Percentiles rank a stretch among this genome's conserved stretches.
These are phyloP conservation scores for Ramazzottius varieornatus DNA, from an alignment of 2,888 invertebrate genomes.

Conservation along the genomic window DNA sequence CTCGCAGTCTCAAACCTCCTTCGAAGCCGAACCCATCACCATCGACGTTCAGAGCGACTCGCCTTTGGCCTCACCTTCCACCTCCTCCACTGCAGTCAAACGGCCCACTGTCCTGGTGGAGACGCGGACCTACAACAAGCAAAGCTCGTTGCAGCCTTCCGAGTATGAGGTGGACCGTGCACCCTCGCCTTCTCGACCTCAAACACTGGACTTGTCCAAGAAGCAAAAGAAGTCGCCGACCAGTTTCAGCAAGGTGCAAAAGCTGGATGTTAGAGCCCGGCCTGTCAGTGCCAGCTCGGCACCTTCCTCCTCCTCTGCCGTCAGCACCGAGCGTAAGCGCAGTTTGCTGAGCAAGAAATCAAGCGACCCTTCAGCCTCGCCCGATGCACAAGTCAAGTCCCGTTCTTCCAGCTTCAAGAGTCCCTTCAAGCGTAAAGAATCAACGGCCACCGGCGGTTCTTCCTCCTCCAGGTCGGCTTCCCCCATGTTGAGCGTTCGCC, in stretches of 20 bases:
- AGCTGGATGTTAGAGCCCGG: background rate
- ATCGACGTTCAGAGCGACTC: background rate
- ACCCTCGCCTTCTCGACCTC: background rate
- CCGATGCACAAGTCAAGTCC: background rate
- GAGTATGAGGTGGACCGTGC: background rate
- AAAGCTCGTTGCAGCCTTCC: background rate
- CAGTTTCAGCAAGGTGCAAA: background rate
- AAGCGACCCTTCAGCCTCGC: background rate
- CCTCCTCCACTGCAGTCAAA: background rate
- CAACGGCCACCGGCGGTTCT: background rate
- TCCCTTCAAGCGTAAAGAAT: background rate
- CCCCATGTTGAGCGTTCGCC: background rate
- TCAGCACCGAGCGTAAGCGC: background rate
- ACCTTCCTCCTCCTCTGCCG: background rate
- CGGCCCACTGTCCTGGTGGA: too few species aligned
- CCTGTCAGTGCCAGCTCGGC: background rate
- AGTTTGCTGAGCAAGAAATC: background rate
- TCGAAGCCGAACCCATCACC: background rate
- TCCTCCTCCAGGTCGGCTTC: background rate
- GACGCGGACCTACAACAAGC: background rate
- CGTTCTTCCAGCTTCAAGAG: background rate
- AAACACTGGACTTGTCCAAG: background rate
- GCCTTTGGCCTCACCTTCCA: background rate
- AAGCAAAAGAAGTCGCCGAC: constrained; percentile 2
- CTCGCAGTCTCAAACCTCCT: background rate